Conservation (phyloP, 2,113 vertebrate species). For the Pseudolaguvia tuberculata region DNA sequence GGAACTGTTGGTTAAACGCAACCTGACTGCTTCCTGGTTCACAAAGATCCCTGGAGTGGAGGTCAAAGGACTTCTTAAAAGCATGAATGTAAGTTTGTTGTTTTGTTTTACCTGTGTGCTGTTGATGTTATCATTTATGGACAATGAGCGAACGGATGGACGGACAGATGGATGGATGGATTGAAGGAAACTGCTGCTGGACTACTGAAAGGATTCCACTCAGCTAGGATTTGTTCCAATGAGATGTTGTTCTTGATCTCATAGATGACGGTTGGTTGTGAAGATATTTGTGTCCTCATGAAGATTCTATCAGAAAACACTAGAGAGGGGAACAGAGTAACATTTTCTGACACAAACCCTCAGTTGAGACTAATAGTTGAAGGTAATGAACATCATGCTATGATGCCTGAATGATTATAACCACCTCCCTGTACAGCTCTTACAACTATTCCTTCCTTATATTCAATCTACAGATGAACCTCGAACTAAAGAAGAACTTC, state of each 20-base stretch:
- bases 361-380: slow-evolving; percentile 28
- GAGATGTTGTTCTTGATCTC: neutral
- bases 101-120: neutral
- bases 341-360: slow-evolving; percentile 49
- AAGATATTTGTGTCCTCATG: slow-evolving; percentile 82
- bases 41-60: slow-evolving; percentile 77
- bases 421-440: neutral
- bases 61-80: slow-evolving; percentile 77
- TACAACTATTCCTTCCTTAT: neutral
- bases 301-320: slow-evolving; percentile 87
- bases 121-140: neutral
- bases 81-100: slow-evolving; percentile 74
- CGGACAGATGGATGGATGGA: no score
- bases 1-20: slow-evolving; percentile 79
- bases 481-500: slow-evolving; percentile 49
- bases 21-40: slow-evolving; percentile 86
- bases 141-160: no score
- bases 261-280: slow-evolving; percentile 82
- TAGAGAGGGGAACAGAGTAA: slow-evolving; percentile 70
- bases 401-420: neutral
- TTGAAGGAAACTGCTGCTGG: neutral
- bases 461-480: slow-evolving; percentile 51
- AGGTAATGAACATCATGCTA: slow-evolving; percentile 45
- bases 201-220: no score
- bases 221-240: neutral